These are phyloP conservation scores for Eledone cirrhosa DNA, from an alignment of 2,888 invertebrate genomes.

Conservation along the genomic window DNA sequence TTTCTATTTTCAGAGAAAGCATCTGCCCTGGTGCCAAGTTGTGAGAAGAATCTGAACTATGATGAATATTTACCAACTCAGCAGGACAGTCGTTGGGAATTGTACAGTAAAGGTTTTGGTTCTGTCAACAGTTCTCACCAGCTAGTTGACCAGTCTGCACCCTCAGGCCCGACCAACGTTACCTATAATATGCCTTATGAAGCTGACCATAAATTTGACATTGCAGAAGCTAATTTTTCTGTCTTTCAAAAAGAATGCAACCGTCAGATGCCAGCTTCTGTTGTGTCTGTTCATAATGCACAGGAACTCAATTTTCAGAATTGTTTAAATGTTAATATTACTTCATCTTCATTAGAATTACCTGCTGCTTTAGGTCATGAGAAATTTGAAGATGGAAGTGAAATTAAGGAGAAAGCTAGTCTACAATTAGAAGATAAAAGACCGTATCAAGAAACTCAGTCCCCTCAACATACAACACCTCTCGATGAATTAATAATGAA, in stretches of 20 bases:
- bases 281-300: constrained; percentile 3
- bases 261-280: not conserved
- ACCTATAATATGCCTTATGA: constrained; percentile 48
- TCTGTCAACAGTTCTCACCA: constrained; percentile 7
- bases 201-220: constrained; percentile 46
- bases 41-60: constrained; percentile 46
- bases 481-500: not conserved
- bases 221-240: constrained; percentile 56
- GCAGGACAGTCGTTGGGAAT: constrained; percentile 44
- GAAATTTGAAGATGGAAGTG: constrained; percentile 10
- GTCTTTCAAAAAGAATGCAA: constrained; percentile 36
- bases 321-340: constrained; percentile 15
- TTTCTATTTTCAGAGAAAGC: constrained; percentile 40
- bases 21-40: constrained; percentile 46
- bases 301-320: constrained; percentile 23
- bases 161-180: constrained; percentile 26
- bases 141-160: not conserved
- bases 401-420: not conserved
- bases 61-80: constrained; percentile 45
- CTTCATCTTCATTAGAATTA: not conserved
- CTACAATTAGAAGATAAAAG: not conserved
- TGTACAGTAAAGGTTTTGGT: constrained; percentile 32
- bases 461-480: constrained; percentile 4
- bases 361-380: not conserved
- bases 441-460: constrained; percentile 23